These are phyloP conservation scores for Euleptes europaea DNA, from an alignment of 2,113 vertebrate genomes.

Conservation along the genomic window DNA sequence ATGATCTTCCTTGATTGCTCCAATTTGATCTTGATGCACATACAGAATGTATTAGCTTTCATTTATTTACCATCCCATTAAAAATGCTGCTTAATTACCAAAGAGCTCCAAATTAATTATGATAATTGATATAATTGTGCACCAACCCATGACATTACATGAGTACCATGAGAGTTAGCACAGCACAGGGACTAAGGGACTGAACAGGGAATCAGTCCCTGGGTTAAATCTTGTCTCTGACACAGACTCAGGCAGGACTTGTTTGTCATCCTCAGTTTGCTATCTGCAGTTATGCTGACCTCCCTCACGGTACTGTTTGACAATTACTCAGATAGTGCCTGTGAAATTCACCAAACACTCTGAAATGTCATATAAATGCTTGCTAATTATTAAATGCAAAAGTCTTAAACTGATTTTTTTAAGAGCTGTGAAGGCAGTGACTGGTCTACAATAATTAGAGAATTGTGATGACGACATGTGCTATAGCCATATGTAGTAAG, in stretches of 20 bases:
- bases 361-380: not conserved
- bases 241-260: not conserved
- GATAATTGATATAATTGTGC: slow-evolving; percentile 23
- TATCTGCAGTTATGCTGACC: not conserved
- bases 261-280: not conserved
- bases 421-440: not conserved
- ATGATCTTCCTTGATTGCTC: not conserved
- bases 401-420: not conserved
- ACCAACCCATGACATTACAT: not conserved
- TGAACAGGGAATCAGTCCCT: not conserved
- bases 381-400: not conserved
- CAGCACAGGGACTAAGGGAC: not conserved
- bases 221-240: not conserved
- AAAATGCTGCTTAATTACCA: not conserved
- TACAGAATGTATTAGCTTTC: slow-evolving; percentile 8
- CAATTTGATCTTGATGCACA: slow-evolving; percentile 21
- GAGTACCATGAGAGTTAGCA: not conserved
- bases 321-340: not conserved
- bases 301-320: not conserved
- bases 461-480: not conserved
- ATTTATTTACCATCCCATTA: slow-evolving; percentile 6
- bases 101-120: slow-evolving; percentile 10
- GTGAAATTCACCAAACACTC: no score
- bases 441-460: no score
- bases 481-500: no score